A percentile compares a stretch with the other conserved stretches of the same genome.
phyloP scores from a whole-genome alignment of 2,113 vertebrate genomes.

The Dryoscopus gambensis region DNA sequence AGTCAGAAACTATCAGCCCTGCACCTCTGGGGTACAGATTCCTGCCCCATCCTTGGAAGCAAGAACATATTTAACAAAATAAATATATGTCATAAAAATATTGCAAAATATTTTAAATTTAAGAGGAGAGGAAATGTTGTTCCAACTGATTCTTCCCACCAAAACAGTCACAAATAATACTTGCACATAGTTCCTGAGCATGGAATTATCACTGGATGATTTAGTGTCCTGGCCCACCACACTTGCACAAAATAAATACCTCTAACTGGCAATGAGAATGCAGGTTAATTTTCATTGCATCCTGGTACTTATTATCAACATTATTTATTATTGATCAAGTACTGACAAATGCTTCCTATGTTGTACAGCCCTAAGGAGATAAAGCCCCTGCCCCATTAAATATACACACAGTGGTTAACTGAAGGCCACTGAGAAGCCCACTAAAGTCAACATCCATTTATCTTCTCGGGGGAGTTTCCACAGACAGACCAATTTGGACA shows the following conservation, averaged over 20 bases:
- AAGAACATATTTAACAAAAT: not conserved
- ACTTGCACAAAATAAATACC: not conserved
- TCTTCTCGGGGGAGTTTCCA: not conserved
- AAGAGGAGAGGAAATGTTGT: not conserved
- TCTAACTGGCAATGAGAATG: not conserved
- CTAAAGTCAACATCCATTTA: not conserved
- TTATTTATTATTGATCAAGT: constrained; percentile 38
- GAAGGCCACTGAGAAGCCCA: not conserved
- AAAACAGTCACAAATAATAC: not conserved
- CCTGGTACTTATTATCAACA: not conserved
- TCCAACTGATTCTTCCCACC: not conserved
- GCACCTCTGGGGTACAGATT: not conserved
- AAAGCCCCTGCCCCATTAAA: not conserved
- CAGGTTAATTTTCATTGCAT: not conserved
- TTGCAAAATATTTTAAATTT: not conserved
- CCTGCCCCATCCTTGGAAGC: not conserved
- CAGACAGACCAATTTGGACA: not conserved
- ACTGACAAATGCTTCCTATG: not conserved
- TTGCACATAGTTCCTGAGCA: not conserved
- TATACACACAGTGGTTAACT: not conserved
- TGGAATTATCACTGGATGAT: not conserved
- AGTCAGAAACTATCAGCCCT: not conserved
- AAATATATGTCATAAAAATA: not conserved
- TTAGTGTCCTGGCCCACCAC: not conserved
- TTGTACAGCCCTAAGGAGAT: not conserved